Evolutionary conservation across 1,140 invertebrate genomes (phyloP), one percentile per base, ranked within the genome.

Genomic region (fruit fly (Drosophila melanogaster)): DNA sequence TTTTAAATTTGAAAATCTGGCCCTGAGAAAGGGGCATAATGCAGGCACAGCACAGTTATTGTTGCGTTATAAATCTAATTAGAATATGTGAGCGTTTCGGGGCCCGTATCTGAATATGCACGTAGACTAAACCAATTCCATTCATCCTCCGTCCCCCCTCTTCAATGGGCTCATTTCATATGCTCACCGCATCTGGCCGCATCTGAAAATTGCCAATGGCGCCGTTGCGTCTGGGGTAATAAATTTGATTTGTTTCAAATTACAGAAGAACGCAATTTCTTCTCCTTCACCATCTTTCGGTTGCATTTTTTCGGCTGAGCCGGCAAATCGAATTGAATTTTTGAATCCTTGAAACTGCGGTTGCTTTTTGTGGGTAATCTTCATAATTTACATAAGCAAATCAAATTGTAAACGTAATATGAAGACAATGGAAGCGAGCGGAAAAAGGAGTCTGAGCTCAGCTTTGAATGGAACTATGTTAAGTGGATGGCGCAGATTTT

Each of bases 201-300:
- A 87, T 85, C 83, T 67, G 71, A 86, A 87, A 76, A 87, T 86
- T 86, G 83, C 79, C 83, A 87, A 77, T 87, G 79, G 83, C 81
- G 81, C 79, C 81, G 59, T 64, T 86, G 79, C 84, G 83, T 86
- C 83, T 86, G 79, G 84, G 65, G 84, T 71, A 89, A 87, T 84
- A 87, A 87, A 87, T 89, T 87, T 84, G 84, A 87, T 87, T 87
- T 87, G 84, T 87, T 87, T 87, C 84, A 84, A 87, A 89, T 86
- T 86, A 86, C 83, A 87, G 83, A 57, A 53, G 55, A 58, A 62
- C 60, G 83, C 78, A 85, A 76, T 81, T 62, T 61, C 11, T 59
- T 44, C 61, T 22, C 50, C 51, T 56, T 26, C 40, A 24, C n/a
- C 58, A 22, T 51, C 15, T 58, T 38, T 56, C 8, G 22, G 38